Conservation (phyloP, 2,888 invertebrate genomes). For the Limenitis camilla region DNA sequence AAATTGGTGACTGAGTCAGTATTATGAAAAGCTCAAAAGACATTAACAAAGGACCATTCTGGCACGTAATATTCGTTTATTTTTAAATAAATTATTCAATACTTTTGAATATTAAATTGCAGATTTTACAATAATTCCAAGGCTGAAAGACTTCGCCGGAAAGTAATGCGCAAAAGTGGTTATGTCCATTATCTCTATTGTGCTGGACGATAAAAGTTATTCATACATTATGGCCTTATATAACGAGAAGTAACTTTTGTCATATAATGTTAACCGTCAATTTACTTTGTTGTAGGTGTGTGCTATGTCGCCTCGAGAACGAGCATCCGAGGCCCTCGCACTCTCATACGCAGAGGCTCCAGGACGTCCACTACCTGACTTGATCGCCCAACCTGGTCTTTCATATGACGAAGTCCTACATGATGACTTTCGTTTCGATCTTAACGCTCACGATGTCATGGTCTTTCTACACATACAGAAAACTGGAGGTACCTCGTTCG, state of each 20-base stretch:
- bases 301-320: slow-evolving; percentile 80
- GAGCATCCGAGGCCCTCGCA: slow-evolving; percentile 71
- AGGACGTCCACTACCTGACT: slow-evolving; percentile 68
- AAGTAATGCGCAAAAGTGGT: background rate
- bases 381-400: slow-evolving; percentile 78
- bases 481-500: slow-evolving; percentile 98
- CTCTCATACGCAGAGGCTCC: slow-evolving; percentile 68
- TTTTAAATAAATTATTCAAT: too few species aligned
- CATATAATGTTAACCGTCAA: background rate
- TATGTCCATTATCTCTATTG: background rate
- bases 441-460: slow-evolving; percentile 96
- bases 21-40: too few species aligned
- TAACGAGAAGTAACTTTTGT: background rate
- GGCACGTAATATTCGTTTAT: too few species aligned
- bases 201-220: background rate
- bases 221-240: background rate
- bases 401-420: slow-evolving; percentile 91
- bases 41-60: too few species aligned
- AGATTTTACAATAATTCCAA: too few species aligned
- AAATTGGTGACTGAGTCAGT: too few species aligned
- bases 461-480: slow-evolving; percentile 99
- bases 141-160: too few species aligned
- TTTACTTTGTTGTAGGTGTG: slow-evolving; percentile 74
- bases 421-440: slow-evolving; percentile 91
- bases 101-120: too few species aligned